Evolutionary conservation across 2,113 vertebrate genomes (phyloP), one percentile per base, ranked within the genome.

Genomic region (Tachuris rubrigastra): DNA sequence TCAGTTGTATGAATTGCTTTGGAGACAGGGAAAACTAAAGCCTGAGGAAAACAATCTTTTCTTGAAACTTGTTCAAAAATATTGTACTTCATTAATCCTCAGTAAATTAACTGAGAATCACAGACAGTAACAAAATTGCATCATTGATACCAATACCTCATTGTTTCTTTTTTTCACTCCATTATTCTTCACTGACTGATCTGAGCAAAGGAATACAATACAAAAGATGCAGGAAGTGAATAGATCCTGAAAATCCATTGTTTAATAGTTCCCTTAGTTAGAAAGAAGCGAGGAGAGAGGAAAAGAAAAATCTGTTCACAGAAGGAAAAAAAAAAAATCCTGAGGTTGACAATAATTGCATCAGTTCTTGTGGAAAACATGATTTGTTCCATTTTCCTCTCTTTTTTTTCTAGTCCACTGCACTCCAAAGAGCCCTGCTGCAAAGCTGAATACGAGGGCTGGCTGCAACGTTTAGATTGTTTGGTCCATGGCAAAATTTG

Each of bases 351-450:
- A 93, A 92, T 96, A 96, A 97, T 94, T 95, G 83, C 60, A 89
- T 93, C 93, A 94, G 75, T 91, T 97, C 86, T 96, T 92, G 87
- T 93, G 92, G 95, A 96, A 97, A 95, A 96, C 85, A 76, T 74
- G 82, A 84, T 96, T 92, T 94, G 84, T 91, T 96, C 87, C 53
- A 50, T 97, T 96, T 42, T 94, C 90, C 81, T 63, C 76, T 39
- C 65, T 23, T 52, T 87, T 89, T 95, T 89, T 96, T 94, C 93
- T 47, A 66, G 73, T 76, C 58, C 84, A 87, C 35, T 91, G 94
- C 87, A 76, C 86, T 87, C 66, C 55, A 84, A 95, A 96, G 93
- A 49, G 76, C 76, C 67, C 47, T 62, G 47, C 42, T 93, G 72
- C 63, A 89, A 35, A 67, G 80, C 89, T 46, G 74, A 86, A 55